Base-by-base conservation (phyloP, 2,888 invertebrate species). In the Ligdia adustata region DNA sequence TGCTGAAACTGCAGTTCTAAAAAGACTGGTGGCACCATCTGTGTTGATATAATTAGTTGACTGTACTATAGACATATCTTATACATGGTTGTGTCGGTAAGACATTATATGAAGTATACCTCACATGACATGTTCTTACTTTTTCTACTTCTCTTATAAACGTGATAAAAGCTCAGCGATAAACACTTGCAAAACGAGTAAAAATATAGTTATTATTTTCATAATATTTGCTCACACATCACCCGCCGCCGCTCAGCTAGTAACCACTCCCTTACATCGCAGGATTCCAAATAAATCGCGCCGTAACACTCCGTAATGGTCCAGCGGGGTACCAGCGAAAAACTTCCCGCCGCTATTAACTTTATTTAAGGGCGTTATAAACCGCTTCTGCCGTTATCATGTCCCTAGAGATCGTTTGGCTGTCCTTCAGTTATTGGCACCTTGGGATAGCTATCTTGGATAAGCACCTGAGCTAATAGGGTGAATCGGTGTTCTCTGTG, bases 321-420 rank as follows among this genome's bases (percentile, higher is more conserved):
- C 72, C 75, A 78, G 75, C 75, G 79, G 84, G 86, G 82, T 78
- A 79, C 52, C 80, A 76, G 70, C 78, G 85, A 84, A 87, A 86
- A 86, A 86, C 81, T 88, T 84, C 77, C 72, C 63, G 72, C 72
- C 75, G 84, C 87, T 82, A 88, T 88, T 85, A 88, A 88, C 76
- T 82, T 88, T 87, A 86, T 88, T 88, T 87, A 87, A 87, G 86
- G 75, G 77, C 76, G 85, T 82, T 86, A 85, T 86, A 87, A 88
- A 88, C 71, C 82, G 82, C 79, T 87, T 83, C 79, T 78, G 79
- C 76, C 82, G 84, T 81, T 88, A 87, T 87, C 86, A 79, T 78
- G 74, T 79, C 82, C 82, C 82, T 53, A 60, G 75, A 75, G 80
- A 68, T 73, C 77, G 77, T 81, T 82, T 80, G 72, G 72, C 64